These are phyloP conservation scores for Eidolon helvum DNA, from an alignment of 2,113 vertebrate genomes.

Conservation along the genomic window DNA sequence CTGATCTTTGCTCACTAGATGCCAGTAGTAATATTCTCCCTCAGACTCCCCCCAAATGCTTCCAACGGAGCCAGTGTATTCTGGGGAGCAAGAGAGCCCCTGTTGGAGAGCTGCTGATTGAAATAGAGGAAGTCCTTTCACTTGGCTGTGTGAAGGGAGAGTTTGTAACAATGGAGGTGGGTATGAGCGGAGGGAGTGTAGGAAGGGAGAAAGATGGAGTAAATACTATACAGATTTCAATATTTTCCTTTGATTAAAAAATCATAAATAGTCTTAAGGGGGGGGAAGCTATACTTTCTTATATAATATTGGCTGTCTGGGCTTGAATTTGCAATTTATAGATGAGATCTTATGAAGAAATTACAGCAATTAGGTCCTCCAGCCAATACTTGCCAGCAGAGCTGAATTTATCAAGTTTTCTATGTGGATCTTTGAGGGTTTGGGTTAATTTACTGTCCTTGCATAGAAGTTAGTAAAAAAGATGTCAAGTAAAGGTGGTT, in stretches of 20 bases:
- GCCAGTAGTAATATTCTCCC: rapidly evolving
- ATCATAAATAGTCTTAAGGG: neutral
- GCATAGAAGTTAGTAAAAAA: neutral
- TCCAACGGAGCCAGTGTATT: too few species aligned
- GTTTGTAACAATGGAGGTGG: rapidly evolving
- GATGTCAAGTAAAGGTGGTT: neutral
- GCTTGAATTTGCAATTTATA: neutral
- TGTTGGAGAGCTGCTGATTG: neutral
- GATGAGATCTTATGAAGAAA: neutral
- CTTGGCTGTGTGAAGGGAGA: neutral
- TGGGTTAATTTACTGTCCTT: too few species aligned
- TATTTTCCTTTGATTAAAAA: slow-evolving; percentile 5
- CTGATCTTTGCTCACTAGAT: neutral
- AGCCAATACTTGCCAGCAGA: neutral
- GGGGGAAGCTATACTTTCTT: neutral
- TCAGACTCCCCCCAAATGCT: too few species aligned
- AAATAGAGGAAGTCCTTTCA: neutral
- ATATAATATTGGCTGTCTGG: neutral
- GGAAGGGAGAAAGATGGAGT: neutral
- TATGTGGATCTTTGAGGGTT: neutral
- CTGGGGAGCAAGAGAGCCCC: neutral
- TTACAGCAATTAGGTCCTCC: neutral
- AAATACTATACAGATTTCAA: neutral
- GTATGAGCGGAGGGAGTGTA: rapidly evolving
- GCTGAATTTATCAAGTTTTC: neutral